Percentiles rank a stretch among this genome's conserved stretches.
phyloP scores from a whole-genome alignment of 1,140 invertebrate species.

The Contarinia nasturtii region DNA sequence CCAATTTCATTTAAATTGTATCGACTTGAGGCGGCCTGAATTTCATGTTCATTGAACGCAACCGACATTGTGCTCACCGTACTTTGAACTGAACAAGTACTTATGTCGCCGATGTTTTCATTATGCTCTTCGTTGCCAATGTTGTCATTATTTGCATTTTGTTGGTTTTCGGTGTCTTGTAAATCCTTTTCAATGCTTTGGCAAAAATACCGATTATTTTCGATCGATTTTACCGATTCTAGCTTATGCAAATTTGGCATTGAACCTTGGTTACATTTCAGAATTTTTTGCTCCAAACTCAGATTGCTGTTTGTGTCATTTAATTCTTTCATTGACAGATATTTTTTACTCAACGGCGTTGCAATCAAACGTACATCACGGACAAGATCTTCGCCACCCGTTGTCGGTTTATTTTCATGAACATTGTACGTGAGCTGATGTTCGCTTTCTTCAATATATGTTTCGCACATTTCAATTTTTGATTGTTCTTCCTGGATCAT shows the following conservation, averaged over 20 bases:
- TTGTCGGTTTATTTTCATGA: not conserved
- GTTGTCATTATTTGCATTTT: no score
- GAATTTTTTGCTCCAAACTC: slow-evolving; percentile 9
- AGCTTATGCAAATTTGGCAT: slow-evolving; percentile 23
- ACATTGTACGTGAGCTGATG: not conserved
- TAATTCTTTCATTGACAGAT: slow-evolving; percentile 21
- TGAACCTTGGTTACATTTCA: slow-evolving; percentile 17
- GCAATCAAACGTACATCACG: slow-evolving; percentile 16
- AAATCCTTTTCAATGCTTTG: slow-evolving; percentile 2
- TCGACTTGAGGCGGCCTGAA: slow-evolving; percentile 20
- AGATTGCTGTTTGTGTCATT: slow-evolving; percentile 7
- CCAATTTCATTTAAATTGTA: slow-evolving; percentile 20
- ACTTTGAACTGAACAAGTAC: slow-evolving; percentile 5
- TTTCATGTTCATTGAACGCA: slow-evolving; percentile 18
- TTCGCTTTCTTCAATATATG: not conserved
- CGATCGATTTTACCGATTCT: slow-evolving; percentile 14
- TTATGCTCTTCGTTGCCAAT: not conserved
- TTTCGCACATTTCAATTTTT: not conserved
- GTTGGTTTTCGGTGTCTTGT: not conserved
- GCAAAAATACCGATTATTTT: slow-evolving; percentile 21
- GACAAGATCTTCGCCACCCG: slow-evolving; percentile 8
- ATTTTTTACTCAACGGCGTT: slow-evolving; percentile 18
- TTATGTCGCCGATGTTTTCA: not conserved
- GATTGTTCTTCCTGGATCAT: not conserved
- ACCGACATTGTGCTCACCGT: slow-evolving; percentile 12